Percentiles rank a stretch among this genome's conserved stretches.
These are phyloP conservation scores for Colossoma macropomum DNA, from an alignment of 2,113 vertebrate species.

Conservation along the genomic window DNA sequence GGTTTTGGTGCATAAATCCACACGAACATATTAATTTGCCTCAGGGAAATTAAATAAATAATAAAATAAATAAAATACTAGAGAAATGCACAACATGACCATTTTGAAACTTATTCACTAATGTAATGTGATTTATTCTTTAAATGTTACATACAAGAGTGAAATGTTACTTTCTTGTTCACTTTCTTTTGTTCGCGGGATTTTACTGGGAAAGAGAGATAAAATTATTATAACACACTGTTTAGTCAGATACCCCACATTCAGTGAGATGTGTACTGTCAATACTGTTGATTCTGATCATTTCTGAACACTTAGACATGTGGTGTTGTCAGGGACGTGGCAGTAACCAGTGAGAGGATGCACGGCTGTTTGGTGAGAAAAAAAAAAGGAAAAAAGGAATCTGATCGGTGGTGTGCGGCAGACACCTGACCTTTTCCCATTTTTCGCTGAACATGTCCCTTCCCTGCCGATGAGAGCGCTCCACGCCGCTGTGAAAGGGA, in stretches of 20 bases:
- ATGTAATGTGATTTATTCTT: slow-evolving; percentile 4
- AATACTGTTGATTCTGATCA: slow-evolving; percentile 44
- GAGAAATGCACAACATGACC: too few relatives aligned
- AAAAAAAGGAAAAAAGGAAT: slow-evolving; percentile 57
- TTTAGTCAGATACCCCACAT: background rate
- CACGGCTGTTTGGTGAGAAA: slow-evolving; percentile 80
- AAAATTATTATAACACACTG: background rate
- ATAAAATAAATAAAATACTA: too few relatives aligned
- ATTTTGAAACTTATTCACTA: too few relatives aligned
- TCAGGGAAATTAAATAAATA: too few relatives aligned
- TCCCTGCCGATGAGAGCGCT: slow-evolving; percentile 80
- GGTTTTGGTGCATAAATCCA: too few relatives aligned
- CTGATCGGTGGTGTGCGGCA: slow-evolving; percentile 81
- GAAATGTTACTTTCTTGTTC: background rate
- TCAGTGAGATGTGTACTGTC: background rate
- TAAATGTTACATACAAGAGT: background rate
- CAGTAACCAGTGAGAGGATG: slow-evolving; percentile 77
- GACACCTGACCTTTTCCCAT: slow-evolving; percentile 85
- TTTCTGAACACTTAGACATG: slow-evolving; percentile 56
- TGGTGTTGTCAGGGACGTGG: slow-evolving; percentile 72
- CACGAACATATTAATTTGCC: too few relatives aligned
- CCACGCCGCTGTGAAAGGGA: slow-evolving; percentile 75
- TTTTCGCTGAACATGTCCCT: slow-evolving; percentile 83
- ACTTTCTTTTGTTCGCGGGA: background rate
- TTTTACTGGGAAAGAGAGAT: background rate